Evolutionary conservation across 35 echinoderm and acorn worm species (phyloP).

Genomic region (Lytechinus pictus): DNA sequence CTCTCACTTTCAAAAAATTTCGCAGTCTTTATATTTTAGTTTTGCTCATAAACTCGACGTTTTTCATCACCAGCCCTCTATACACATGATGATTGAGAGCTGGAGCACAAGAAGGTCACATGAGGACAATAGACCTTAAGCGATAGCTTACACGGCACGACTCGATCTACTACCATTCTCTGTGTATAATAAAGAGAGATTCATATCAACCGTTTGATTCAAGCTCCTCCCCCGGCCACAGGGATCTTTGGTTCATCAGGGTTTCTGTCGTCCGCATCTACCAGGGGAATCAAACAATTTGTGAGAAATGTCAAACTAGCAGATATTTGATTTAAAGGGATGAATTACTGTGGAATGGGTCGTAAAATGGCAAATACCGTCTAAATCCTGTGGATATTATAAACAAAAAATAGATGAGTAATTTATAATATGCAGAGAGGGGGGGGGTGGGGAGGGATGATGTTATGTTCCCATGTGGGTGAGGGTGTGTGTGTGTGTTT

Average conservation of each 20-base stretch:
- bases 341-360: background rate
- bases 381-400: background rate
- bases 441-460: background rate
- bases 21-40: background rate
- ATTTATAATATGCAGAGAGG: background rate
- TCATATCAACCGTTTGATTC: background rate
- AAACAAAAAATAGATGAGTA: background rate
- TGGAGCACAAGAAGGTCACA: background rate
- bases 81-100: background rate
- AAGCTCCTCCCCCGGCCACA: background rate
- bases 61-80: background rate
- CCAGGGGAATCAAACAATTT: background rate
- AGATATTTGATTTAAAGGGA: constrained; percentile 3
- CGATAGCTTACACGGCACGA: background rate
- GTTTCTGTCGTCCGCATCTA: background rate
- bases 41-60: background rate
- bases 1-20: background rate
- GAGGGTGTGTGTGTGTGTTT: too few relatives aligned
- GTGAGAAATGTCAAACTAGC: background rate
- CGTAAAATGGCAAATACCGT: background rate
- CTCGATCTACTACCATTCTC: background rate
- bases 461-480: too few relatives aligned
- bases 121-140: background rate
- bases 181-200: background rate
- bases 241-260: background rate